Base-by-base conservation (phyloP, 1,140 invertebrate species). In the Melanaphis sacchari region DNA sequence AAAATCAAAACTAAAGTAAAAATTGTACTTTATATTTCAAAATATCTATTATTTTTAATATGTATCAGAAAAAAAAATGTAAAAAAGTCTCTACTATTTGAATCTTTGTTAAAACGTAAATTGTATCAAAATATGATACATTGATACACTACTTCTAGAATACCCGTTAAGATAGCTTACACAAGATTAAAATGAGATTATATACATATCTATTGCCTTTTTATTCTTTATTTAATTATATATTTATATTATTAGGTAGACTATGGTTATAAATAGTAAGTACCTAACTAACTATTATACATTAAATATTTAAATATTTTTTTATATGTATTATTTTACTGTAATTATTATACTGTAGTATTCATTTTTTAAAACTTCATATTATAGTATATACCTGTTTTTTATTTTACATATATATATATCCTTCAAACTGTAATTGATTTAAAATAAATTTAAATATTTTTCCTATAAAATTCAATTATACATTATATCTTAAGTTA, bases 251-350 rank as follows among this genome's bases (percentile, higher is more conserved):
- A 76, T n/a, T 36, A n/a, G 31, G 9, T 11, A 54, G 31, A 31
- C 11, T n/a, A 66, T 11, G 8, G n/a, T n/a, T 18, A 76, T n/a
- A 76, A n/a, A 18, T 76, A n/a, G n/a, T n/a, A n/a, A n/a, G n/a
- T n/a, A 36, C 59, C n/a, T 21, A 76, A 76, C 4, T 76, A n/a
- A n/a, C 59, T 76, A n/a, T n/a, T 76, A n/a, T 18, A 76, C 31
- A 76, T 76, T n/a, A 36, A 36, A 76, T n/a, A 66, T 66, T 66
- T 66, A 66, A 66, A 66, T 76, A 76, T 76, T n/a, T 66, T 66
- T 66, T 76, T n/a, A 76, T 21, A 76, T 76, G 0, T n/a, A n/a
- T 76, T 76, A n/a, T 76, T 76, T 76, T n/a, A 76, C 59, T 76
- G 11, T 76, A 76, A 76, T 76, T n/a, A 76, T 76, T 76, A 76